phyloP scores from a whole-genome alignment of 2,888 invertebrate genomes.

The Acanthacorydalis orientalis region DNA sequence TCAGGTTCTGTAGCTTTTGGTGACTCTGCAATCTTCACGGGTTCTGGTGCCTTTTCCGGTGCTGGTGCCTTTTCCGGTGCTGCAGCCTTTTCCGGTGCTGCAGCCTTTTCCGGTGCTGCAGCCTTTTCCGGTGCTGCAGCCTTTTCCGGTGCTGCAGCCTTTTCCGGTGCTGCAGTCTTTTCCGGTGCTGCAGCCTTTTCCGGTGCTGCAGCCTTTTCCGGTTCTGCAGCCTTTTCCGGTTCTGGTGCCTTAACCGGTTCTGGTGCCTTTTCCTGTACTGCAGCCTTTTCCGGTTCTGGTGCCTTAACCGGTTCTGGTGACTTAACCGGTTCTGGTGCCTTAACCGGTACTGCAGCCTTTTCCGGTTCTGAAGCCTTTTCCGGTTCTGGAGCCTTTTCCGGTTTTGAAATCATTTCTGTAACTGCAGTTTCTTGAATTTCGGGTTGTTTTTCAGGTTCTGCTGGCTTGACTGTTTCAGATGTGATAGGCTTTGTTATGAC shows the following conservation, averaged over 20 bases:
- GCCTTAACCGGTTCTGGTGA: conserved; percentile 2
- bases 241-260: conserved; percentile 15
- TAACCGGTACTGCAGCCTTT: conserved; percentile 4
- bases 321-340: conserved; percentile 4
- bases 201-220: too few species aligned
- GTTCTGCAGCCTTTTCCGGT: conserved; percentile 1
- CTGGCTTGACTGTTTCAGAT: neutral
- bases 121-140: too few species aligned
- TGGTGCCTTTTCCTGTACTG: conserved; percentile 23
- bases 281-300: conserved; percentile 14
- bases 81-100: too few species aligned
- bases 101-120: too few species aligned
- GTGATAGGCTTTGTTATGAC: neutral
- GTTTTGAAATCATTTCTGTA: conserved; percentile 8
- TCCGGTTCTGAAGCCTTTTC: conserved; percentile 5
- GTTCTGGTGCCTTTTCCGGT: neutral
- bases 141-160: too few species aligned
- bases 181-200: too few species aligned
- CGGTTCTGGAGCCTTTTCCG: conserved; percentile 17
- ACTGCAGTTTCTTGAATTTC: conserved; percentile 1
- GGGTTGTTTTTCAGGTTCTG: conserved; percentile 5
- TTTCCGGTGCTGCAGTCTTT: too few species aligned
- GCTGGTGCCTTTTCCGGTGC: conserved; percentile 7
- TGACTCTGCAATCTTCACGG: too few species aligned
- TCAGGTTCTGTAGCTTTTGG: conserved; percentile 1